phyloP scores from a whole-genome alignment of 1,140 invertebrate genomes.

The Drosophila tsacasi region DNA sequence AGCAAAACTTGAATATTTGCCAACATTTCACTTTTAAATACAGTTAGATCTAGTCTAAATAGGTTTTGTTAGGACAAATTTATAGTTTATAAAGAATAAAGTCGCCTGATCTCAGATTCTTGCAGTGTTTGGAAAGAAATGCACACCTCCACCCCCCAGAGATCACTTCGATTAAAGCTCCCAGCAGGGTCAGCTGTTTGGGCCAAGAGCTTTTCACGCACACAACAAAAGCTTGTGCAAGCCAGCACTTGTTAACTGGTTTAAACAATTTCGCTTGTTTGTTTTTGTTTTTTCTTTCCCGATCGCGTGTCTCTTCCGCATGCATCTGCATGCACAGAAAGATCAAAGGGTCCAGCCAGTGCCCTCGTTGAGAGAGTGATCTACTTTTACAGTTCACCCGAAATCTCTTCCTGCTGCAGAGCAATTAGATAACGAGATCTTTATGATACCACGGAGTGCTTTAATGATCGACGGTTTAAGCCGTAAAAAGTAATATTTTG shows the following conservation, averaged over 20 bases:
- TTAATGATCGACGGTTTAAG: slow-evolving; percentile 35
- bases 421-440: slow-evolving; percentile 45
- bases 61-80: too few species aligned
- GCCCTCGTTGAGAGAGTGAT: slow-evolving; percentile 13
- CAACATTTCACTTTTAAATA: background rate
- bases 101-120: background rate
- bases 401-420: slow-evolving; percentile 21
- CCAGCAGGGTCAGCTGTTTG: slow-evolving; percentile 25
- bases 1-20: background rate
- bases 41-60: background rate
- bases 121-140: slow-evolving; percentile 20
- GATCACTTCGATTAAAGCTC: slow-evolving; percentile 25
- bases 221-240: slow-evolving; percentile 19
- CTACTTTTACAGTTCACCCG: slow-evolving; percentile 15
- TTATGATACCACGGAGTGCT: slow-evolving; percentile 34
- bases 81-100: too few species aligned
- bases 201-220: slow-evolving; percentile 13
- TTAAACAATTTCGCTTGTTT: slow-evolving; percentile 37
- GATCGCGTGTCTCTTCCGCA: slow-evolving; percentile 30
- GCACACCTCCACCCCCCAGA: background rate
- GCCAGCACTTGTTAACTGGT: slow-evolving; percentile 39
- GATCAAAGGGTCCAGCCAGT: slow-evolving; percentile 33
- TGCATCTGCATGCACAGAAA: slow-evolving; percentile 38
- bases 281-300: slow-evolving; percentile 11
- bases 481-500: slow-evolving; percentile 41